These are phyloP conservation scores for Monarcha castaneiventris DNA, from an alignment of 2,113 vertebrate genomes.

Conservation along the genomic window DNA sequence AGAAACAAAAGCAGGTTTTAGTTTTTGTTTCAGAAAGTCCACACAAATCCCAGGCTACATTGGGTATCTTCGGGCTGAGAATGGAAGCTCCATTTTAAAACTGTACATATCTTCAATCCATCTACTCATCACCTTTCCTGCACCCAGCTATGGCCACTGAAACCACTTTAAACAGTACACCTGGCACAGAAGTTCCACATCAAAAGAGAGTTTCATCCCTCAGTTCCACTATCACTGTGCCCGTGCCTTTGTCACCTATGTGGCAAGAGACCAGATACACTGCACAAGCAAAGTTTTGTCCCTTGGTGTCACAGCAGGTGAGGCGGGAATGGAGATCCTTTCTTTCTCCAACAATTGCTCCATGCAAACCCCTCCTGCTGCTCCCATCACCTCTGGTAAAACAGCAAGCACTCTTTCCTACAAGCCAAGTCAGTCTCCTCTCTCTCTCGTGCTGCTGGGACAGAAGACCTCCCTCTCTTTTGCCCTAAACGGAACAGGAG, in stretches of 20 bases:
- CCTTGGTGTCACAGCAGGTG: neutral
- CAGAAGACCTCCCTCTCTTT: neutral
- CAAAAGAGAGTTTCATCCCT: neutral
- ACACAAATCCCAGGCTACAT: neutral
- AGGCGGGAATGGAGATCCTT: neutral
- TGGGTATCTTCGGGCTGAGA: neutral
- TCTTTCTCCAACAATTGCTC: neutral
- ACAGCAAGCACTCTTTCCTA: neutral
- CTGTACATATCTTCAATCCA: neutral
- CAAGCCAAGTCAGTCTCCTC: neutral
- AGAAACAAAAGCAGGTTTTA: neutral
- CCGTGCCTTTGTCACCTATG: rapidly evolving
- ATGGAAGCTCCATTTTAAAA: neutral
- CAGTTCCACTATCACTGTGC: neutral
- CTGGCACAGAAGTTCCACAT: neutral
- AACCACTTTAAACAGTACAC: neutral
- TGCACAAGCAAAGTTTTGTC: neutral
- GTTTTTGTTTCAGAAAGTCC: neutral
- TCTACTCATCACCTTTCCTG: neutral
- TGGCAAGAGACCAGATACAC: neutral
- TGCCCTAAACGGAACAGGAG: neutral
- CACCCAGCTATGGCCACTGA: neutral
- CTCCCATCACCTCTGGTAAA: neutral
- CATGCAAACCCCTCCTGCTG: neutral
- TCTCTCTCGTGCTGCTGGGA: neutral